Conservation (phyloP, 2,888 invertebrate species). For the Romanomermis culicivorax region DNA sequence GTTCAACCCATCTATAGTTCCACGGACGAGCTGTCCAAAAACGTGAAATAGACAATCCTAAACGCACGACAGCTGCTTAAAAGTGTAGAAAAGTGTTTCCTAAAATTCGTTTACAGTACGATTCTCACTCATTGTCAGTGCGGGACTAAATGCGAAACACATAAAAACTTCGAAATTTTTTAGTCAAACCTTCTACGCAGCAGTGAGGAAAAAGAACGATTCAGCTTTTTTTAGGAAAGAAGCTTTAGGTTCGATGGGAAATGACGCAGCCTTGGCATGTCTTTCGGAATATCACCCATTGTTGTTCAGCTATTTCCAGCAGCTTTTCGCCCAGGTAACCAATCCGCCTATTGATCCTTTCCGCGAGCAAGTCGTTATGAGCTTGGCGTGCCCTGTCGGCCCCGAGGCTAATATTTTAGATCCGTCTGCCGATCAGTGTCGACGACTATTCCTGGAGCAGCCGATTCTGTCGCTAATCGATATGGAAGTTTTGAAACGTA, state of each 20-base stretch:
- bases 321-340: conserved; percentile 86
- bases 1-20: no score
- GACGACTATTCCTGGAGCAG: conserved; percentile 72
- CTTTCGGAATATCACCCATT: conserved; percentile 82
- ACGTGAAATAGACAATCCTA: neutral
- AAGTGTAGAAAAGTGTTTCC: no score
- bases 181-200: no score
- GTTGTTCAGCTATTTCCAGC: conserved; percentile 91
- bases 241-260: conserved; percentile 96
- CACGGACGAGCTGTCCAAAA: no score
- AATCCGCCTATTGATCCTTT: conserved; percentile 99
- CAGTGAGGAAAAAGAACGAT: no score
- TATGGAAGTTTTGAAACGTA: conserved; percentile 60
- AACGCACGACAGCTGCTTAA: no score
- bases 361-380: conserved; percentile 96
- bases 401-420: conserved; percentile 81
- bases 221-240: conserved; percentile 70
- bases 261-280: conserved; percentile 90
- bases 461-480: conserved; percentile 80
- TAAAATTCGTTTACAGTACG: no score
- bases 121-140: no score
- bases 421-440: conserved; percentile 57
- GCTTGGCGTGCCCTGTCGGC: conserved; percentile 82
- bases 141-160: no score
- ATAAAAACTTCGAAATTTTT: no score